phyloP scores from a whole-genome alignment of 2,113 vertebrate genomes.

The Microtus montanus region DNA sequence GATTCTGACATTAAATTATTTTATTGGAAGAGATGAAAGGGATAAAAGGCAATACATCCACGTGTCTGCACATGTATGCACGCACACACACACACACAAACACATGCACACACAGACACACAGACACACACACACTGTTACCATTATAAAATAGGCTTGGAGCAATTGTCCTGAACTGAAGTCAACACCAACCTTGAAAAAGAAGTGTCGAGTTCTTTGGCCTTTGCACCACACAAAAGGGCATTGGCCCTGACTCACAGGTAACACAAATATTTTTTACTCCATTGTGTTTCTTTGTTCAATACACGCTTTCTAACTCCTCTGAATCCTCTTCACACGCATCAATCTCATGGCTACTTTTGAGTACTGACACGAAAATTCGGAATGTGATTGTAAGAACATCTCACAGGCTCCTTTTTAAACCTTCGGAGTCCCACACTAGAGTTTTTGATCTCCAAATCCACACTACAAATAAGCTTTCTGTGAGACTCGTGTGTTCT shows the following conservation, averaged over 20 bases:
- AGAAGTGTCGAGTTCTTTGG: constrained; percentile 38
- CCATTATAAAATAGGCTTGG: neutral
- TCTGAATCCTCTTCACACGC: neutral
- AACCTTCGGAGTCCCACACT: neutral
- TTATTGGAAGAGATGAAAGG: constrained; percentile 59
- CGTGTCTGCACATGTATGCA: neutral
- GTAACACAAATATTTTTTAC: constrained; percentile 73
- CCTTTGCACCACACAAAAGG: constrained; percentile 62
- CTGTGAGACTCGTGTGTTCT: neutral
- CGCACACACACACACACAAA: too few relatives aligned
- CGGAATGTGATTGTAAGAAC: neutral
- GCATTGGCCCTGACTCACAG: constrained; percentile 54
- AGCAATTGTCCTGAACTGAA: neutral
- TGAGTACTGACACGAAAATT: neutral
- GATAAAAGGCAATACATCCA: constrained; percentile 21
- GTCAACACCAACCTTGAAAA: constrained; percentile 28
- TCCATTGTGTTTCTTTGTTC: constrained; percentile 37
- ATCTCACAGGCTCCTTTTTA: neutral
- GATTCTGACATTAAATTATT: constrained; percentile 48
- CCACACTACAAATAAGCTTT: neutral
- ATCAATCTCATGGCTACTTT: neutral
- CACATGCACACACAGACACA: too few relatives aligned
- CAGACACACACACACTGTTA: neutral
- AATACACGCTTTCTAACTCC: too few relatives aligned
- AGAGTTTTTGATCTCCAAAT: neutral